These are phyloP conservation scores for Podabrus alpinus DNA, from an alignment of 2,888 invertebrate species.

Conservation along the genomic window DNA sequence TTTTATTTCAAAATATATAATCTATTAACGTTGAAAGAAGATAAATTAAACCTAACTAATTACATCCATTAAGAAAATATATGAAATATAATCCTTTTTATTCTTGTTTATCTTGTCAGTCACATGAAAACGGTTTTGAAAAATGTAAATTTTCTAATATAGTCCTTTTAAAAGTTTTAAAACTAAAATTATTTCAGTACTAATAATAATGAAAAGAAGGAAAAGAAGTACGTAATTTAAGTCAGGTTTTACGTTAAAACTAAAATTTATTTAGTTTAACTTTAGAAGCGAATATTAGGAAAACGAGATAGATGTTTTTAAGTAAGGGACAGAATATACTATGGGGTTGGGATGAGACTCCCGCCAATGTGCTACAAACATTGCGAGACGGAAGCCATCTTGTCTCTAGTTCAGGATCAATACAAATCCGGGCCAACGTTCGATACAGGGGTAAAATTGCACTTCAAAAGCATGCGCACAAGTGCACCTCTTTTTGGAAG, in stretches of 20 bases:
- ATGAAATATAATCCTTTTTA: not conserved
- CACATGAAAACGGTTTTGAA: not conserved
- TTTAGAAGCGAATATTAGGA: not conserved
- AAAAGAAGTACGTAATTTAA: not conserved
- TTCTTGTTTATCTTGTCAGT: not conserved
- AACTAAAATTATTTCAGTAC: no score
- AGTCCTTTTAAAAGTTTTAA: no score
- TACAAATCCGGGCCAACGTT: slow-evolving; percentile 48
- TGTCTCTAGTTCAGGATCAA: slow-evolving; percentile 48
- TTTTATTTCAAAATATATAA: not conserved
- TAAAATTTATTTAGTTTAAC: not conserved
- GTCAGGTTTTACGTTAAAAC: not conserved
- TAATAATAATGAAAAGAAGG: not conserved
- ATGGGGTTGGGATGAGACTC: slow-evolving; percentile 41
- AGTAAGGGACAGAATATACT: slow-evolving; percentile 45
- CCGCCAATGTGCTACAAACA: slow-evolving; percentile 50
- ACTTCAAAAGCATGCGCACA: slow-evolving; percentile 26
- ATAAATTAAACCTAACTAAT: not conserved
- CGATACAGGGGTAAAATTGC: slow-evolving; percentile 46
- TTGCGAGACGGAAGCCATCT: slow-evolving; percentile 52
- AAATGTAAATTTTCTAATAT: no score
- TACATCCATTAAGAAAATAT: not conserved
- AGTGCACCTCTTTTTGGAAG: not conserved
- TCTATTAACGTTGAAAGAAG: not conserved
- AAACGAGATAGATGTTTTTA: slow-evolving; percentile 19